Base-by-base conservation (phyloP, 2,113 vertebrate species). In the Spilogale gracilis region DNA sequence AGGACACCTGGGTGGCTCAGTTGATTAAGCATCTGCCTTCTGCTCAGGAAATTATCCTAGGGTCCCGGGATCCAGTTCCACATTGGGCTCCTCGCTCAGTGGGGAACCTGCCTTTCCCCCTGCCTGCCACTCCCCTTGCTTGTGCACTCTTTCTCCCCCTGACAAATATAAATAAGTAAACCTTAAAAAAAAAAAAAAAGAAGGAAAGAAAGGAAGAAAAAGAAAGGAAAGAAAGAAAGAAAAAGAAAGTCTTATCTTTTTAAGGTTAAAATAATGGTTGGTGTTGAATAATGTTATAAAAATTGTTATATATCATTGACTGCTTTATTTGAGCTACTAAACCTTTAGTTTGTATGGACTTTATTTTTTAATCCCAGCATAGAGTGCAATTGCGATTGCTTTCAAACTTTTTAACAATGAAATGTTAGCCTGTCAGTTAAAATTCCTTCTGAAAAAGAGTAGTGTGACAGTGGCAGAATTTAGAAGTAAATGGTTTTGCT, bases 311-410 rank as follows among this genome's bases (percentile, higher is more conserved):
- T 79, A 4, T 74, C 61, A 67, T 56, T 58, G 61, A 25, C 27
- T 86, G 11, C 52, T 80, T 94, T 96, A 74, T 69, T 91, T 94
- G 48, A 91, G 10, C 7, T 82, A 27, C 27, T 73, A 89, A 97
- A 92, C 32, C 52, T 89, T 78, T 65, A 50, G 27, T 89, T 97
- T 92, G 65, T 95, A 50, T 87, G 45, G 20, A 25, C 67, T 92
- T 87, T 58, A 27, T 79, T 58, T 87, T 96, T 93, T 61, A 89
- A 86, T 61, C 9, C 50, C 27, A 80, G 18, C 13, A 86, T 83
- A 11, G 21, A 79, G 14, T 90, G 79, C 80, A 96, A 48, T 88
- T 74, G 9, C 67, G 54, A 54, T 89, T 74, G 13, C 52, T 60
- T 83, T 86, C 92, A 71, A 95, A 63, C 9, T 52, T 90, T 95